Percentiles rank a stretch among this genome's conserved stretches.
phyloP scores from a whole-genome alignment of 1,140 invertebrate genomes.

The Popillia japonica region DNA sequence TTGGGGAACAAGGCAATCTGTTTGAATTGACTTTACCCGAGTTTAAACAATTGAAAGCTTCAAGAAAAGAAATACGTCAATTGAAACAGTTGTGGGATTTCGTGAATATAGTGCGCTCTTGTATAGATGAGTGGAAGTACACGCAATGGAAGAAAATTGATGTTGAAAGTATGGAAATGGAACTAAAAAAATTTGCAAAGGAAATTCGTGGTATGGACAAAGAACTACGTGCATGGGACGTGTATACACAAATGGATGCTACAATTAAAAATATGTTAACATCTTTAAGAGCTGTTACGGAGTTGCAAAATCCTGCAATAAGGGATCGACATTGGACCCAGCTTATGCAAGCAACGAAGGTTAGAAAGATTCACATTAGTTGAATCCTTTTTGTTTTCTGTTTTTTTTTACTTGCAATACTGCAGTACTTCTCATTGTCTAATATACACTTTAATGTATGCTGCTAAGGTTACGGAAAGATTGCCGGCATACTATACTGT shows the following conservation, averaged over 20 bases:
- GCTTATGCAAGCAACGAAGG: conserved; percentile 90
- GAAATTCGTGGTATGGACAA: conserved; percentile 87
- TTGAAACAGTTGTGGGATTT: conserved; percentile 92
- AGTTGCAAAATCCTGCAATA: conserved; percentile 94
- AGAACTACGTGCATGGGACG: conserved; percentile 83
- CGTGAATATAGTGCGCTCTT: conserved; percentile 79
- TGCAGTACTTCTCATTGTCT: neutral
- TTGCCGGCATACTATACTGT: conserved; percentile 50
- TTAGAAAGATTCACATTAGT: conserved; percentile 55
- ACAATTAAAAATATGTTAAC: conserved; percentile 87
- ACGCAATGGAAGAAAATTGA: conserved; percentile 93
- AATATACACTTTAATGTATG: conserved; percentile 12
- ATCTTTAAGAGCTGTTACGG: conserved; percentile 86
- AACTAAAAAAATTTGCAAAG: conserved; percentile 91
- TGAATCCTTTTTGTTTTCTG: neutral
- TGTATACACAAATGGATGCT: conserved; percentile 75
- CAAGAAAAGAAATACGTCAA: conserved; percentile 80
- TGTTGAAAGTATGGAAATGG: conserved; percentile 92
- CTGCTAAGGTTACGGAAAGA: conserved; percentile 42
- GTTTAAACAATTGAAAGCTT: conserved; percentile 78
- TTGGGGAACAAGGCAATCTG: conserved; percentile 79
- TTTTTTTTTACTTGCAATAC: neutral
- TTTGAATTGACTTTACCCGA: conserved; percentile 89
- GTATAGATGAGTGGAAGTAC: conserved; percentile 90
- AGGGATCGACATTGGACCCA: conserved; percentile 92